Conservation (phyloP, 2,888 invertebrate species). For the Hirtodrosophila duncani region DNA sequence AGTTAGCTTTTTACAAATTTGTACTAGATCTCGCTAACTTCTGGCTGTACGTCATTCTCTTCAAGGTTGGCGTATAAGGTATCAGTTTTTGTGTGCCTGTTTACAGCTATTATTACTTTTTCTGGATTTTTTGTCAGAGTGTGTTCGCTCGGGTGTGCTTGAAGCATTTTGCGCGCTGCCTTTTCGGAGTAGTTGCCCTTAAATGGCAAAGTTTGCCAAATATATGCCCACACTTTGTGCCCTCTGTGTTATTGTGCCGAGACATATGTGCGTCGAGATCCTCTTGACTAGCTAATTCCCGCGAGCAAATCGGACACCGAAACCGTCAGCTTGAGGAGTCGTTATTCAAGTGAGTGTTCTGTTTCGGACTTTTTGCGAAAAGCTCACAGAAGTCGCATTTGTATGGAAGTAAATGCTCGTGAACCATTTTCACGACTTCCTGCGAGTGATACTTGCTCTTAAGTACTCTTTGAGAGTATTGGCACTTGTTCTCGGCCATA, state of each 20-base stretch:
- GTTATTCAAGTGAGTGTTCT: constrained; percentile 31
- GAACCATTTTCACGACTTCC: constrained; percentile 37
- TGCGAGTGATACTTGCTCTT: constrained; percentile 36
- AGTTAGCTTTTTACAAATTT: too few relatives aligned
- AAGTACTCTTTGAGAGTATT: constrained; percentile 30
- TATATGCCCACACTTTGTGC: constrained; percentile 41
- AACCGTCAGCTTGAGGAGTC: constrained; percentile 14
- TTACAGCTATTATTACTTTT: too few relatives aligned
- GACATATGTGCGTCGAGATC: constrained; percentile 33
- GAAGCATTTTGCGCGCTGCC: constrained; percentile 30
- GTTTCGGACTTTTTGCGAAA: constrained; percentile 37
- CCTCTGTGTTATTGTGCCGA: constrained; percentile 31
- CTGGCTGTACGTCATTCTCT: too few relatives aligned
- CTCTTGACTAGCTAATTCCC: constrained; percentile 18
- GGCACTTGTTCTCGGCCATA: constrained; percentile 20
- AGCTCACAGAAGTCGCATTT: constrained; percentile 38
- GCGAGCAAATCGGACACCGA: constrained; percentile 38
- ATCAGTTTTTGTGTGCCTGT: too few relatives aligned
- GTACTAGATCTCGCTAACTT: too few relatives aligned
- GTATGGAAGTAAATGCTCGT: constrained; percentile 31
- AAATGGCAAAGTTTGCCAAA: constrained; percentile 40
- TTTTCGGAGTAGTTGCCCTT: constrained; percentile 31
- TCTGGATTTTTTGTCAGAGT: constrained; percentile 16
- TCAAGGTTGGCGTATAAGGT: too few relatives aligned
- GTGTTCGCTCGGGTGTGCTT: constrained; percentile 23